These are phyloP conservation scores for Sebastes fasciatus DNA, from an alignment of 2,113 vertebrate species.

Conservation along the genomic window DNA sequence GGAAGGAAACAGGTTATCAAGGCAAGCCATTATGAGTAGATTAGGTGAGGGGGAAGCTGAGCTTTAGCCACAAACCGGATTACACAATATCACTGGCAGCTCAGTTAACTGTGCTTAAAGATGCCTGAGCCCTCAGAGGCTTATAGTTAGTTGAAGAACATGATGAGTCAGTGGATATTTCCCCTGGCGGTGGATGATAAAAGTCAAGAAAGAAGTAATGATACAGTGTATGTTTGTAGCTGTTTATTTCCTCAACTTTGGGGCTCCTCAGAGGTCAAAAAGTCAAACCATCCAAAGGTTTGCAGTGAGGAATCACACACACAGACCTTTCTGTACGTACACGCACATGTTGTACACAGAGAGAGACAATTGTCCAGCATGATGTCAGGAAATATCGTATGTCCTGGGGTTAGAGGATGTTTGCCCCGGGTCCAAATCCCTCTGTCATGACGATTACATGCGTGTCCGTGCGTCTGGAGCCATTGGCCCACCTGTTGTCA, in stretches of 20 bases:
- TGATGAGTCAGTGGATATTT: conserved; percentile 4
- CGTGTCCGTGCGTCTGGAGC: conserved; percentile 69
- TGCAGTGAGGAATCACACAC: neutral
- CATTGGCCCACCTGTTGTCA: conserved; percentile 74
- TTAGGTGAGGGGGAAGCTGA: conserved; percentile 48
- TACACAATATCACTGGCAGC: conserved; percentile 55
- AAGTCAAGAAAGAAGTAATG: neutral
- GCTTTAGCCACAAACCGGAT: conserved; percentile 61
- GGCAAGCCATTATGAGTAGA: conserved; percentile 50
- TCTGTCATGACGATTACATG: conserved; percentile 66
- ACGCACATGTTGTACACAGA: neutral
- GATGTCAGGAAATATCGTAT: conserved; percentile 69
- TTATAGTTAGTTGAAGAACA: conserved; percentile 10
- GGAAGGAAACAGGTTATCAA: conserved; percentile 57
- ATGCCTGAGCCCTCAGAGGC: conserved; percentile 21
- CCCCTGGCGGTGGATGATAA: neutral
- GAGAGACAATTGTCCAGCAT: conserved; percentile 42
- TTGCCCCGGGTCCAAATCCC: conserved; percentile 63
- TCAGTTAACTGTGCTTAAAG: conserved; percentile 36
- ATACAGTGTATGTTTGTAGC: neutral
- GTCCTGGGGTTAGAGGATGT: conserved; percentile 46
- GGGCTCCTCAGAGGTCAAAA: neutral
- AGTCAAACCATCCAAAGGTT: neutral
- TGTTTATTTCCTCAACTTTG: conserved; percentile 6
- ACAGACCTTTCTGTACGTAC: neutral